Percentiles rank a stretch among this genome's conserved stretches.
These are phyloP conservation scores for Nemapogon koenigi DNA, from an alignment of 2,888 invertebrate species.

Conservation along the genomic window DNA sequence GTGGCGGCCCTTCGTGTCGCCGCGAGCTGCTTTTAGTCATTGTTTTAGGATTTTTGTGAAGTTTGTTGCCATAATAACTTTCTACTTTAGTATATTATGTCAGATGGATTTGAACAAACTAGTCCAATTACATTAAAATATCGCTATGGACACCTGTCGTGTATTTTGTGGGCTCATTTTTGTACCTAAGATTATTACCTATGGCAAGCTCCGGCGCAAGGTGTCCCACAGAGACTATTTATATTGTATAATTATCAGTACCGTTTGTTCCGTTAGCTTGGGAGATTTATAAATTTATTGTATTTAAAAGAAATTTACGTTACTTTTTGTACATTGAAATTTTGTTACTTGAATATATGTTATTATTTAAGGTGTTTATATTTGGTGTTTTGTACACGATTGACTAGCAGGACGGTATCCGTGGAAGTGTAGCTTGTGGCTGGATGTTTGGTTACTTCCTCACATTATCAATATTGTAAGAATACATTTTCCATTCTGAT, in stretches of 20 bases:
- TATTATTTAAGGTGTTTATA: constrained; percentile 62
- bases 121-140: no score
- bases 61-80: constrained; percentile 66
- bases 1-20: constrained; percentile 49
- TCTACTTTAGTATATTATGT: constrained; percentile 61
- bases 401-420: constrained; percentile 31
- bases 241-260: constrained; percentile 21
- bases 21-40: constrained; percentile 62
- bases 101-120: constrained; percentile 62
- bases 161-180: no score
- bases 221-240: not conserved
- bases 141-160: no score
- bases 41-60: constrained; percentile 65
- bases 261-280: constrained; percentile 51
- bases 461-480: constrained; percentile 44
- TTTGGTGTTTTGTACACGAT: constrained; percentile 54
- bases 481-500: constrained; percentile 42
- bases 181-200: no score
- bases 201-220: not conserved
- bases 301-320: constrained; percentile 52
- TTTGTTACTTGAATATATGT: constrained; percentile 56
- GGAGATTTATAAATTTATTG: constrained; percentile 48
- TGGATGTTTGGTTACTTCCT: constrained; percentile 54
- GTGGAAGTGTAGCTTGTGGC: constrained; percentile 28
- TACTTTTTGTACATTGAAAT: constrained; percentile 61